These are phyloP conservation scores for Beroe forskalii DNA, from an alignment of 37 sponge, comb jelly and placozoan species.

Conservation along the genomic window DNA sequence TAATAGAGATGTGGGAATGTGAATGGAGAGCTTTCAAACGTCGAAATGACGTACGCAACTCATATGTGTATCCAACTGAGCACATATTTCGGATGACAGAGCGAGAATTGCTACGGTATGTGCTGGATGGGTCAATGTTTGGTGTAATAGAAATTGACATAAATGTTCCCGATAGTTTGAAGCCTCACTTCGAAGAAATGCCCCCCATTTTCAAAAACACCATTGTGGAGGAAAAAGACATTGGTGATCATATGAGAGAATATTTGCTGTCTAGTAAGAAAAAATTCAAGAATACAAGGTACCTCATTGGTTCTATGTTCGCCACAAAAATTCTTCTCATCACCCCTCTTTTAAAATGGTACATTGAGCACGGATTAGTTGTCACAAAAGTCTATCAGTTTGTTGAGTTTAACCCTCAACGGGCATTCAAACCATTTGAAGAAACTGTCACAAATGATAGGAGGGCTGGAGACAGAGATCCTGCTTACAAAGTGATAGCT, in stretches of 20 bases:
- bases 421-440: background rate
- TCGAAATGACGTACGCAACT: too few relatives aligned
- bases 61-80: background rate
- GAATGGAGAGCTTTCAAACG: background rate
- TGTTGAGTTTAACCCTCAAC: background rate
- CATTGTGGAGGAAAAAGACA: background rate
- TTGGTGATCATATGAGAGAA: background rate
- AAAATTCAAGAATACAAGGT: background rate
- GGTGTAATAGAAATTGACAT: background rate
- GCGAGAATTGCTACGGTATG: background rate
- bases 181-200: background rate
- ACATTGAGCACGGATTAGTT: background rate
- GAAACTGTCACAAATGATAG: background rate
- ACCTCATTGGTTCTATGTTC: background rate
- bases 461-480: background rate
- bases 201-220: background rate
- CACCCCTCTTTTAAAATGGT: background rate
- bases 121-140: background rate
- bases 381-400: background rate
- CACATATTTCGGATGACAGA: background rate
- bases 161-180: background rate
- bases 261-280: background rate
- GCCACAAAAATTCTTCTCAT: background rate
- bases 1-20: background rate
- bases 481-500: background rate